Percentiles rank a stretch among this genome's conserved stretches.
phyloP scores from a whole-genome alignment of 2,888 invertebrate genomes.

The Dryadula phaetusa region DNA sequence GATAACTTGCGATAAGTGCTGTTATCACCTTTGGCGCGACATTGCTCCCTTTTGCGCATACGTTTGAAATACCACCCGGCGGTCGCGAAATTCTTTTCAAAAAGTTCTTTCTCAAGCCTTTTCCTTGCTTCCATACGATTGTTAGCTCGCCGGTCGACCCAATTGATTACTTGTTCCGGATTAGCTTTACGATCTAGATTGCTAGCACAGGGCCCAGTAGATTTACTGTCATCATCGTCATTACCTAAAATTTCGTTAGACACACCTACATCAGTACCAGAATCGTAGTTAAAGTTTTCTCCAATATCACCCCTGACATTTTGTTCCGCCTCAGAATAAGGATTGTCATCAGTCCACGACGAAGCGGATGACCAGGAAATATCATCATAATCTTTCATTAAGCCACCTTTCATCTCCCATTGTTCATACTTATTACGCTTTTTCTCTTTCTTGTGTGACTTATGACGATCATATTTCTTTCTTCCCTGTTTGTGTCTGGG shows the following conservation, averaged over 20 bases:
- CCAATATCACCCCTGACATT: constrained; percentile 12
- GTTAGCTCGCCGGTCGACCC: constrained; percentile 70
- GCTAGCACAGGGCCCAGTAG: constrained; percentile 41
- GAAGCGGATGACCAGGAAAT: constrained; percentile 53
- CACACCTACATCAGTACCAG: not conserved
- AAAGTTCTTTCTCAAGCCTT: constrained; percentile 66
- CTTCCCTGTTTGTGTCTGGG: constrained; percentile 64
- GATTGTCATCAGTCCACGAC: constrained; percentile 30
- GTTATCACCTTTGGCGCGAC: constrained; percentile 70
- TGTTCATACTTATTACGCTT: constrained; percentile 75
- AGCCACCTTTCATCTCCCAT: constrained; percentile 77
- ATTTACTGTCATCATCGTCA: constrained; percentile 51
- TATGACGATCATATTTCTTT: constrained; percentile 70
- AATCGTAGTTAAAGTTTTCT: not conserved
- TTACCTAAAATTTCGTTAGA: not conserved
- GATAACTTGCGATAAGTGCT: constrained; percentile 64
- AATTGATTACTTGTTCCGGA: constrained; percentile 48
- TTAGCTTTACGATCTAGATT: constrained; percentile 32
- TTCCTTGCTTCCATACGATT: constrained; percentile 70
- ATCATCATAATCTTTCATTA: constrained; percentile 72
- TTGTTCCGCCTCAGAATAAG: constrained; percentile 46
- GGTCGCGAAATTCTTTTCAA: constrained; percentile 65
- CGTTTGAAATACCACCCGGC: constrained; percentile 79
- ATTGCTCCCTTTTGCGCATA: constrained; percentile 76
- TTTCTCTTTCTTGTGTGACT: constrained; percentile 72